A percentile compares a stretch with the other conserved stretches of the same genome.
Evolutionary conservation across 2,888 invertebrate species (phyloP).

Genomic region (Artemia sinica): DNA sequence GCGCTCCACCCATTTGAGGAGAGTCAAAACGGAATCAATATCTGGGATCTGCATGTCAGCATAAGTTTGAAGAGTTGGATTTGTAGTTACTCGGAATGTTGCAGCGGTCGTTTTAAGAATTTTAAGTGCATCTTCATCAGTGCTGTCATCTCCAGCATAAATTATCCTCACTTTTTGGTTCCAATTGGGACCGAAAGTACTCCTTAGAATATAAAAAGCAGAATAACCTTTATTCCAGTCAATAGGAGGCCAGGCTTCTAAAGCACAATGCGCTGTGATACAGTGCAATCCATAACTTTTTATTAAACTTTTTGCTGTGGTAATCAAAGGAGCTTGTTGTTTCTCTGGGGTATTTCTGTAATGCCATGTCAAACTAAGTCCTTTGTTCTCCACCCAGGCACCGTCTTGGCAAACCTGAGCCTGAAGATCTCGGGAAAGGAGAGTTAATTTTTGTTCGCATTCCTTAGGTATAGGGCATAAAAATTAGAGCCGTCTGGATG

Average conservation of each 20-base stretch:
- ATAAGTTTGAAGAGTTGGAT: conserved; percentile 63
- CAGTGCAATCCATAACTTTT: conserved; percentile 51
- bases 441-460: conserved; percentile 58
- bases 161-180: conserved; percentile 63
- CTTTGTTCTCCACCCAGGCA: conserved; percentile 82
- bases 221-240: conserved; percentile 81
- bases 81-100: conserved; percentile 71
- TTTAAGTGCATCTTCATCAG: conserved; percentile 77
- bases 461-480: conserved; percentile 73
- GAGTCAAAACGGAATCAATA: conserved; percentile 69
- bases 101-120: conserved; percentile 50
- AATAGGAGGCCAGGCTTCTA: conserved; percentile 78
- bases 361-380: conserved; percentile 67
- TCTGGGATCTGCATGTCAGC: conserved; percentile 71
- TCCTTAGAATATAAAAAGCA: conserved; percentile 70
- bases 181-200: conserved; percentile 80
- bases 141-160: conserved; percentile 71
- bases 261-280: conserved; percentile 57
- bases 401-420: conserved; percentile 53
- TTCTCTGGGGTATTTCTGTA: conserved; percentile 44
- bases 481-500: conserved; percentile 77
- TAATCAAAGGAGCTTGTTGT: conserved; percentile 47
- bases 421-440: conserved; percentile 56
- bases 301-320: conserved; percentile 53
- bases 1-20: conserved; percentile 75